These are phyloP conservation scores for Caenorhabditis briggsae DNA, from an alignment of 1,140 invertebrate species.

Conservation along the genomic window DNA sequence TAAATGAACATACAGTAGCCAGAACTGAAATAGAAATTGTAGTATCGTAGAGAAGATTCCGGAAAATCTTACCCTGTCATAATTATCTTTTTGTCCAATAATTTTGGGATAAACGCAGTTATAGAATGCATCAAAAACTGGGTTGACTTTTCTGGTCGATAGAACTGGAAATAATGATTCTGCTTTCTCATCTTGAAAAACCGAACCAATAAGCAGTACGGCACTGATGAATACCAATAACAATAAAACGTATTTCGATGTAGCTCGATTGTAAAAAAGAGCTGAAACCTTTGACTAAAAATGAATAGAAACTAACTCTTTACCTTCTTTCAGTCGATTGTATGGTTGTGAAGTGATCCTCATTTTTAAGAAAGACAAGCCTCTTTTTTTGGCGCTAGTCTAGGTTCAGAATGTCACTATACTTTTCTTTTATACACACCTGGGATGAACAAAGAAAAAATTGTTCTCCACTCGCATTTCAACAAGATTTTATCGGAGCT, in stretches of 20 bases:
- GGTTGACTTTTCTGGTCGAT: background rate
- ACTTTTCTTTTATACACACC: constrained; percentile 25
- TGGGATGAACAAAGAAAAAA: background rate
- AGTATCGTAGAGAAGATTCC: background rate
- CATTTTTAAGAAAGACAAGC: background rate
- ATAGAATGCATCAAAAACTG: constrained; percentile 6
- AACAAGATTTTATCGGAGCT: constrained; percentile 30
- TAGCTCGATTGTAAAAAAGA: background rate
- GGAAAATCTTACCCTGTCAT: background rate
- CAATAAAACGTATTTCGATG: background rate
- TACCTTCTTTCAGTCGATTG: constrained; percentile 30
- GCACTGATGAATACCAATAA: background rate
- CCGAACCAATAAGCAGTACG: background rate
- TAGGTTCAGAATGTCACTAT: background rate
- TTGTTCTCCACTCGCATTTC: constrained; percentile 18
- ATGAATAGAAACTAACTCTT: background rate
- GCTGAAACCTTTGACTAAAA: constrained; percentile 2
- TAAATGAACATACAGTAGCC: constrained; percentile 6
- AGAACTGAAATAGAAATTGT: constrained; percentile 27
- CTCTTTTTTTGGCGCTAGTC: background rate
- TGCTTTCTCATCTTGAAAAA: background rate
- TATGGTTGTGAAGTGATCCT: constrained; percentile 28
- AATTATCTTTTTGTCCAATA: background rate
- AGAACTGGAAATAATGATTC: background rate
- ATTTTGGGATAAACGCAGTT: constrained; percentile 19